These are phyloP conservation scores for Azemiops feae DNA, from an alignment of 2,113 vertebrate genomes.

Conservation along the genomic window DNA sequence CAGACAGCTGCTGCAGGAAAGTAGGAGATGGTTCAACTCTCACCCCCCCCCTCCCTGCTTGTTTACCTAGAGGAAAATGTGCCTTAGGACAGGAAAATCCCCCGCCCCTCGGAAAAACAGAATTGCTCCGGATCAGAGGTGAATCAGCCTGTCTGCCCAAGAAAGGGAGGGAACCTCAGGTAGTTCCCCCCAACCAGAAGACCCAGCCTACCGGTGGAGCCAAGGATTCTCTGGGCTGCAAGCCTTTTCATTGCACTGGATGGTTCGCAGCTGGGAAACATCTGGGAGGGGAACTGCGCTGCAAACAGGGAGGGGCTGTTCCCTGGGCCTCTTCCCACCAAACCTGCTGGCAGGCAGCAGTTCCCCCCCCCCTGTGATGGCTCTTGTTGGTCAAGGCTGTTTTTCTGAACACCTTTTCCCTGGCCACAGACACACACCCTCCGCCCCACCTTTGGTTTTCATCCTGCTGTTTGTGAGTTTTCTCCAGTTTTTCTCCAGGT, in stretches of 20 bases:
- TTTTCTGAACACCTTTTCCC: not conserved
- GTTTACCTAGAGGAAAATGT: not conserved
- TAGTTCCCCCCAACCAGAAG: not conserved
- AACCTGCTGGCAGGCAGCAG: not conserved
- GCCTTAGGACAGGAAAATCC: not conserved
- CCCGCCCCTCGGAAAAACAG: not conserved
- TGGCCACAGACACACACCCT: too few species aligned
- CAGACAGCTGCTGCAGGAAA: not conserved
- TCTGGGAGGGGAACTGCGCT: too few species aligned
- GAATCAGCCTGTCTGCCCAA: not conserved
- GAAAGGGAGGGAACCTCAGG: not conserved
- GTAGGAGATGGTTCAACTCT: constrained; percentile 17
- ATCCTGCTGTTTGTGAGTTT: not conserved
- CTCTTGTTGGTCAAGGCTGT: not conserved
- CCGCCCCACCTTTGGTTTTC: not conserved
- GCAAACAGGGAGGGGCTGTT: not conserved
- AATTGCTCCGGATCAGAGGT: not conserved
- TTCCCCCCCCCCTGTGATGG: not conserved
- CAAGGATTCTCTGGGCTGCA: not conserved
- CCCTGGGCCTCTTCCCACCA: not conserved
- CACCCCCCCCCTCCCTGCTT: not conserved
- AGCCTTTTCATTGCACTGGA: not conserved
- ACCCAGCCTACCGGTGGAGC: not conserved
- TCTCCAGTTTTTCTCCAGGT: not conserved
- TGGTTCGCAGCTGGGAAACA: not conserved